Base-by-base conservation (phyloP, 2,113 vertebrate genomes). In the Meriones unguiculatus region DNA sequence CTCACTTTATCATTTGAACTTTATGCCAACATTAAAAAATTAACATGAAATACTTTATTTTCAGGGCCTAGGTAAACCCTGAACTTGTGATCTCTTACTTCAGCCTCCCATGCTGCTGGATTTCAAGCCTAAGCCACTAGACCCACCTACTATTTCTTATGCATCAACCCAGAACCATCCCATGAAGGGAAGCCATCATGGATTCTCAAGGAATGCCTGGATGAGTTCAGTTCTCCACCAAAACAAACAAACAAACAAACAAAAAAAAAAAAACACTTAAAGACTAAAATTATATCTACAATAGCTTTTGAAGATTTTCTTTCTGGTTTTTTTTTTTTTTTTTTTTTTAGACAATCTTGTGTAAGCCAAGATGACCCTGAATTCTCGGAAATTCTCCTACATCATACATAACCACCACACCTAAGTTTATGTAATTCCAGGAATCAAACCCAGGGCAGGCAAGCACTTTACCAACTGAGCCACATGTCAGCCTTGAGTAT, bases 111-210 rank as follows among this genome's bases (percentile, higher is more conserved):
- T 38, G 46, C 5, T 38, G 32, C 32, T 38, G 35, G 35, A 87
- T 25, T 25, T 35, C 3, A 87, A 13, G 4, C 35, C 32, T 54
- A 14, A 20, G 59, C 30, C 46, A 52, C 65, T 80, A 65, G 57
- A 54, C 10, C 72, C 67, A 91, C 94, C 93, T 59, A 52, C 82
- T 50, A 52, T 18, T 52, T 88, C 65, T 62, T 92, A 84, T 67
- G 15, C 41, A 77, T 72, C 41, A 57, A 32, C 32, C 80, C n/a
- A 90, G 85, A 85, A 59, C 20, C 12, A 57, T 28, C 57, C 64
- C 12, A 85, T 78, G 14, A 75, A 93, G 59, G 92, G 52, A 94
- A 85, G 73, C 57, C n/a, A 35, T 9, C 2, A 20, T 11, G 35
- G 15, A 75, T 17, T 2, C 1, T 86, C 65, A 75, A 7, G 11